A percentile compares a stretch with the other conserved stretches of the same genome.
Conservation (phyloP, 2,888 invertebrate genomes). For the Andrena bucephala region DNA sequence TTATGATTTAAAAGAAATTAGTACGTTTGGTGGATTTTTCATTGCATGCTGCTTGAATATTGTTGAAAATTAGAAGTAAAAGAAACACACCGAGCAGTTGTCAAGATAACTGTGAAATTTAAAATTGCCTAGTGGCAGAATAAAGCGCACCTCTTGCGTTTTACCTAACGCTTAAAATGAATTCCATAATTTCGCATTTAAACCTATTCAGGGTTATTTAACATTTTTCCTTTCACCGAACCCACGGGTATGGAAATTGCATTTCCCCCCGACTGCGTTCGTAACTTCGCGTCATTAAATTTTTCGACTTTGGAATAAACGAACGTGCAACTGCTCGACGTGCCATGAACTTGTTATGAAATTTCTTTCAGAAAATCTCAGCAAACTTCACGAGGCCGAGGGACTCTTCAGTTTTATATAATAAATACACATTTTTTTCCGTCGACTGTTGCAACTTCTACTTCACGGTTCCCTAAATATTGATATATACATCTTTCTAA, state of each 20-base stretch:
- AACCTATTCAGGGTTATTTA: neutral
- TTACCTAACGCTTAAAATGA: neutral
- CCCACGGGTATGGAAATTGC: neutral
- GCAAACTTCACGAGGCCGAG: neutral
- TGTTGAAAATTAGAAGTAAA: neutral
- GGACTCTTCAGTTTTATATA: too few species aligned
- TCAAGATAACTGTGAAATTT: neutral
- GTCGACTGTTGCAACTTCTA: too few species aligned
- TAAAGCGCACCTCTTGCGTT: neutral
- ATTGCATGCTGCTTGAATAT: neutral
- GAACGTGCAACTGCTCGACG: neutral
- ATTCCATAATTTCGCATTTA: neutral
- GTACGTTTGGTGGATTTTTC: neutral
- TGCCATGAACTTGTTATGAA: neutral
- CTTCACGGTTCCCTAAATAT: too few species aligned
- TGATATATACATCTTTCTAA: too few species aligned
- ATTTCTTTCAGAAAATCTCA: neutral
- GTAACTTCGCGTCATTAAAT: neutral
- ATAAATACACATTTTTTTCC: too few species aligned
- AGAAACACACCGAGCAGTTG: neutral
- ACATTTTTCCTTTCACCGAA: neutral
- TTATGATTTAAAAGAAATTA: neutral
- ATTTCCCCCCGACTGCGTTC: neutral
- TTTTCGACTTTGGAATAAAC: neutral
- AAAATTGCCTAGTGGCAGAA: neutral